Evolutionary conservation across 1,140 invertebrate species (phyloP), one percentile per base, ranked within the genome.

Genomic region (Hylaeus volcanicus): DNA sequence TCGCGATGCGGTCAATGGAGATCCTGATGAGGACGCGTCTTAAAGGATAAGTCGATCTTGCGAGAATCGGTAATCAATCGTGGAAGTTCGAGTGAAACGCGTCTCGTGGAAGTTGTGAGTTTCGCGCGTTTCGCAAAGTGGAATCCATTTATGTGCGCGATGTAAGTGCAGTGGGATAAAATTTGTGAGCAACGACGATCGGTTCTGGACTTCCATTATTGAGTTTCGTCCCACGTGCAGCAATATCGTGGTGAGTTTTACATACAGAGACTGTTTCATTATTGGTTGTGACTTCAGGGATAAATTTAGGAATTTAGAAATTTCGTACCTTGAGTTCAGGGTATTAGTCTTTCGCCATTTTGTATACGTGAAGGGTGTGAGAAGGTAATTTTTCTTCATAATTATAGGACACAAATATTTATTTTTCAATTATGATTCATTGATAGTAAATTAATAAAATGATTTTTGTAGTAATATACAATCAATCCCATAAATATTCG

Each of bases 161-260:
- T 76, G 53, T 66, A 60, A 81, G 74, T 85, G 72, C 26, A 74
- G 83, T 81, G 84, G 69, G 53, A 68, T 58, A 61, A 72, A 70
- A 43, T 83, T 48, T 41, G 58, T 26, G 69, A 71, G 61, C 66
- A 9, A 55, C 26, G 43, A n/a, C 26, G 48, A 75, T 71, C 56
- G 56, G 63, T 56, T 45, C 12, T 58, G 51, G 45, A 41, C 51
- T 4, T 51, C 37, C 41, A n/a, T 65, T 41, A 14, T 56, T 12
- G 41, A 9, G 2, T 53, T 63, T 76, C 53, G 2, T 43, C n/a
- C 73, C 41, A 45, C 41, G 39, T 48, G 1, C n/a, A 5, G 48
- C 5, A 14, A 51, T 58, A 8, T 43, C 12, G 1, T 37, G 68
- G 68, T 78, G 37, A 70, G 75, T 6, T 53, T 58, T 5, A 15